These are phyloP conservation scores for Rhamnusium bicolor DNA, from an alignment of 2,888 invertebrate species.

Conservation along the genomic window DNA sequence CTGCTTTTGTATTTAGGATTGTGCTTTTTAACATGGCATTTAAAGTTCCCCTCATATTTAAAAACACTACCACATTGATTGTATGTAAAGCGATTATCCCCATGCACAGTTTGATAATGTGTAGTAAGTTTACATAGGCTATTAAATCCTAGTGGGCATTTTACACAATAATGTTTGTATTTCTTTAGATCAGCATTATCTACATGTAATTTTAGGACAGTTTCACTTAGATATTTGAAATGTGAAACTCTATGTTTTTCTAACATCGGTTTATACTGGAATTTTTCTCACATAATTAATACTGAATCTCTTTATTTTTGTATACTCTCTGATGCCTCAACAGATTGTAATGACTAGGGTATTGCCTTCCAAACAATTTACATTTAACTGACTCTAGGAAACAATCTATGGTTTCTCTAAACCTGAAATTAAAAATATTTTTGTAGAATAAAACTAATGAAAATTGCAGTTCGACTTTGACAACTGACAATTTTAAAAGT, in stretches of 20 bases:
- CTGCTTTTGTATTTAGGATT: conserved; percentile 42
- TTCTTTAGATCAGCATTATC: conserved; percentile 70
- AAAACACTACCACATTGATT: conserved; percentile 38
- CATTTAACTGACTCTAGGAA: too few species aligned
- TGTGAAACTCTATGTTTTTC: conserved; percentile 7
- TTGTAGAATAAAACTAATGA: too few species aligned
- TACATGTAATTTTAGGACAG: conserved; percentile 42
- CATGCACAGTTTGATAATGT: conserved; percentile 39
- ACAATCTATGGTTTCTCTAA: too few species aligned
- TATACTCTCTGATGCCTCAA: neutral
- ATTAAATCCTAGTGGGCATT: conserved; percentile 52
- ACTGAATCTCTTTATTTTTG: conserved; percentile 9
- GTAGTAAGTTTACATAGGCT: conserved; percentile 33
- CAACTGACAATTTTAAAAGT: too few species aligned
- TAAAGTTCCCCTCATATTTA: conserved; percentile 41
- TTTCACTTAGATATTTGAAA: conserved; percentile 31
- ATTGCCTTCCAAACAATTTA: too few species aligned
- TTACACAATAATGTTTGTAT: conserved; percentile 60
- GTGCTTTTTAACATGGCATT: conserved; percentile 47
- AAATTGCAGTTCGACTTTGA: too few species aligned
- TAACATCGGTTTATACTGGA: neutral
- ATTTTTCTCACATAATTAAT: conserved; percentile 6
- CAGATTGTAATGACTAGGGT: too few species aligned
- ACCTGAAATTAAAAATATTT: too few species aligned
- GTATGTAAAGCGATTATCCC: conserved; percentile 27